Conservation (phyloP, 2,888 invertebrate species). For the Rapana venosa region DNA sequence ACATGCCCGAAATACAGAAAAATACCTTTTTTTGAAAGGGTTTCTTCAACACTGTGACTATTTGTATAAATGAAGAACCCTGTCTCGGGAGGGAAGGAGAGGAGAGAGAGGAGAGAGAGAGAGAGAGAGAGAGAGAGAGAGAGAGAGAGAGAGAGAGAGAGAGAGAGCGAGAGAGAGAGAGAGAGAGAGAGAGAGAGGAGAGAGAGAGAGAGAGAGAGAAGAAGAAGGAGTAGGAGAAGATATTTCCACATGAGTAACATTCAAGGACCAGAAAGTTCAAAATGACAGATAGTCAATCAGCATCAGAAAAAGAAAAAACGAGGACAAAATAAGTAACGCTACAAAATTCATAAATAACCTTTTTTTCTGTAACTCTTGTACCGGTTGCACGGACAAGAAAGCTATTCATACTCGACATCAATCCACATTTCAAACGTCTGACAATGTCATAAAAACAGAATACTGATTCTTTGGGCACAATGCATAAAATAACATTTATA, state of each 20-base stretch:
- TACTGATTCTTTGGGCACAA: slow-evolving; percentile 22
- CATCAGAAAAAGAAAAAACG: background rate
- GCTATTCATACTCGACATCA: background rate
- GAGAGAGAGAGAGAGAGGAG: background rate
- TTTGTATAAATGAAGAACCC: too few species aligned
- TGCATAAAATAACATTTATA: background rate
- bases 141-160: background rate
- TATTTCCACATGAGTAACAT: background rate
- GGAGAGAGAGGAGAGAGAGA: background rate
- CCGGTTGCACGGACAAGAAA: background rate
- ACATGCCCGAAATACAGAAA: too few species aligned
- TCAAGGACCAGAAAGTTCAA: background rate
- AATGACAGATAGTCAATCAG: background rate
- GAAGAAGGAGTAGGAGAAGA: background rate
- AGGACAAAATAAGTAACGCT: background rate
- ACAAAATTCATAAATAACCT: background rate
- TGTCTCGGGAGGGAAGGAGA: background rate
- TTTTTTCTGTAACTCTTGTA: background rate
- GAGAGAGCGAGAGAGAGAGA: background rate
- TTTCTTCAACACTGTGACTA: too few species aligned
- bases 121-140: background rate
- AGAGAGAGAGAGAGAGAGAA: background rate
- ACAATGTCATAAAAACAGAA: slow-evolving; percentile 1
- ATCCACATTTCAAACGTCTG: background rate
- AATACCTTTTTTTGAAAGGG: too few species aligned